Base-by-base conservation (phyloP, 37 sponge, comb jelly and placozoan species). In the Haliclona indistincta region DNA sequence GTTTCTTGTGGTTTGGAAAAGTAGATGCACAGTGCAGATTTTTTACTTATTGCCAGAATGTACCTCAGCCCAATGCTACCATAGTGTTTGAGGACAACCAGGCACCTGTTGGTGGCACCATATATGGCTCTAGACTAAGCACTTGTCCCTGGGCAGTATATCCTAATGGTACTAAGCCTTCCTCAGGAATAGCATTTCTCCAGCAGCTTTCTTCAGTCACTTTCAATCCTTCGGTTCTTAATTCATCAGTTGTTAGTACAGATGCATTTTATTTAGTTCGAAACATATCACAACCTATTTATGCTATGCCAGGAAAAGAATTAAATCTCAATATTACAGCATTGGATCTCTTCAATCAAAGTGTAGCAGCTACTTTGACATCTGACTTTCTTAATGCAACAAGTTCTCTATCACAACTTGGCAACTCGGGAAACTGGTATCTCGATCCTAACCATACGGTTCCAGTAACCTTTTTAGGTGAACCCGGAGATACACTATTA, bases 91-190 rank as follows among this genome's bases (percentile, higher is more conserved):
- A 15, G 23, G 20, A 32, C n/a, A 73, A 73, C n/a, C 29, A 7
- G 7, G 74, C 74, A 17, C 52, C 22, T 2, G 41, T 56, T 32
- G 74, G 74, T 10, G 20, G 41, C 34, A 13, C 22, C 2, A 38
- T 73, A 2, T 73, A 56, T 56, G 74, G 74, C 37, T 33, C 58
- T 23, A 28, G 39, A 4, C 42, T 73, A 2, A 29, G 10, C 5
- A 56, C 26, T 40, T 73, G 74, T 34, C 42, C 74, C 10, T 73
- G 74, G 74, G n/a, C n/a, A n/a, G n/a, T n/a, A n/a, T n/a, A n/a
- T n/a, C n/a, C n/a, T n/a, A n/a, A n/a, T n/a, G n/a, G n/a, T n/a
- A n/a, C n/a, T n/a, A n/a, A n/a, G n/a, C n/a, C n/a, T n/a, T n/a
- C n/a, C n/a, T n/a, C n/a, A n/a, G n/a, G n/a, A n/a, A n/a, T n/a